These are phyloP conservation scores for Coregonus clupeaformis DNA, from an alignment of 2,113 vertebrate species.

Conservation along the genomic window DNA sequence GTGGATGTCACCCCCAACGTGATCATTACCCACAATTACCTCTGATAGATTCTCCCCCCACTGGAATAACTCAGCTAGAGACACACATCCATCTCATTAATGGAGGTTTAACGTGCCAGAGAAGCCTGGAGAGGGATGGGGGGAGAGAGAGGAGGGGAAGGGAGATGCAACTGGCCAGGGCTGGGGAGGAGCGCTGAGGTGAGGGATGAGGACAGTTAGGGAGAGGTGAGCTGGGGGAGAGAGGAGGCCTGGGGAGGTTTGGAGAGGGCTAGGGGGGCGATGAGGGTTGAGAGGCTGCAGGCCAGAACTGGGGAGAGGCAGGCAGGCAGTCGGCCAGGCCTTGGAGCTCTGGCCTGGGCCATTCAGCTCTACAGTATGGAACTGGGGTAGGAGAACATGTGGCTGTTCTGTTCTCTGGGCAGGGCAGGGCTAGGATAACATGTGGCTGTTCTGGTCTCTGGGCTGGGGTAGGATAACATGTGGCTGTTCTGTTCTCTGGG, in stretches of 20 bases:
- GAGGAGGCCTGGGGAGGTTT: no score
- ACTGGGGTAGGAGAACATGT: background rate
- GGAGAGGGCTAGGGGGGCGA: no score
- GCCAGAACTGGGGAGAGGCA: background rate
- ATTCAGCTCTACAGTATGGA: background rate
- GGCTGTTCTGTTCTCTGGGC: no score
- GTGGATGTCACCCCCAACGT: background rate
- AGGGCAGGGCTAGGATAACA: no score
- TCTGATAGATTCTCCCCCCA: slow-evolving; percentile 32
- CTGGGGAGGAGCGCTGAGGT: no score
- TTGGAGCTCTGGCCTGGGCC: background rate
- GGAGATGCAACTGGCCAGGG: no score
- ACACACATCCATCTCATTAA: slow-evolving; percentile 41
- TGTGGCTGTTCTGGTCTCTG: no score
- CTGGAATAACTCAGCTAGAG: slow-evolving; percentile 39
- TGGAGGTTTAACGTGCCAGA: slow-evolving; percentile 27
- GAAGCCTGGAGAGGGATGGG: background rate
- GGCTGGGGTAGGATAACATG: no score
- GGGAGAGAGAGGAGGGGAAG: background rate
- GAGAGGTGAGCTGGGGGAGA: no score
- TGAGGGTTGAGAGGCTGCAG: background rate
- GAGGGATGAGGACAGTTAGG: no score
- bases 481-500: no score
- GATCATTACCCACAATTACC: slow-evolving; percentile 50
- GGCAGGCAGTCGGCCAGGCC: background rate